Percentiles rank a stretch among this genome's conserved stretches.
These are phyloP conservation scores for Plotosus lineatus DNA, from an alignment of 2,113 vertebrate genomes.

Conservation along the genomic window DNA sequence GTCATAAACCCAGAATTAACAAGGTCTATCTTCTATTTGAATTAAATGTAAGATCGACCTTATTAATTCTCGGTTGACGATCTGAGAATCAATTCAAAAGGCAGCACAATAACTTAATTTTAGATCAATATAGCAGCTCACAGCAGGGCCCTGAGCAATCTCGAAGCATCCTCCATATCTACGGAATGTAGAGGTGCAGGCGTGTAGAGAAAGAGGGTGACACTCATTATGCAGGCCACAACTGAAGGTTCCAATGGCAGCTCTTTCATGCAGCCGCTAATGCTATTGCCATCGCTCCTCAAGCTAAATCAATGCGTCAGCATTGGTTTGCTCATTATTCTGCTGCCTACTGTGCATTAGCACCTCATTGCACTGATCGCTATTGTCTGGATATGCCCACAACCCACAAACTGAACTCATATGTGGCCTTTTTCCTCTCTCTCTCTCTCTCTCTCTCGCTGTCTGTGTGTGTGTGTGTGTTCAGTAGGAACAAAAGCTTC, in stretches of 20 bases:
- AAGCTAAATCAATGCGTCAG: constrained; percentile 38
- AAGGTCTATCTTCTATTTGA: too few relatives aligned
- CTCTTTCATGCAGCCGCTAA: constrained; percentile 42
- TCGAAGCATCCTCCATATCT: constrained; percentile 1
- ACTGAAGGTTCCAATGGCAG: constrained; percentile 37
- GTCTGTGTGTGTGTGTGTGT: constrained; percentile 31
- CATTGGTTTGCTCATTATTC: constrained; percentile 44
- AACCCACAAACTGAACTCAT: constrained; percentile 47
- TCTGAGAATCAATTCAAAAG: too few relatives aligned
- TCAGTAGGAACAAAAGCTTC: constrained; percentile 34
- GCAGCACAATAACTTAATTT: neutral
- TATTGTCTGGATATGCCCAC: constrained; percentile 39
- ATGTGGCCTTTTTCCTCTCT: constrained; percentile 2
- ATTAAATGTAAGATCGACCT: too few relatives aligned
- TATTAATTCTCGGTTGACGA: too few relatives aligned
- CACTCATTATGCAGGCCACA: constrained; percentile 40
- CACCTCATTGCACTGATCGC: constrained; percentile 40
- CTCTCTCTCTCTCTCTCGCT: constrained; percentile 16
- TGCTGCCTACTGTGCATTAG: constrained; percentile 46
- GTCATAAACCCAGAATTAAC: too few relatives aligned
- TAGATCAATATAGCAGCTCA: neutral
- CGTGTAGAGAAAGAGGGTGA: constrained; percentile 12
- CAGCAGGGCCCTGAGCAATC: neutral
- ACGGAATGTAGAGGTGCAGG: neutral
- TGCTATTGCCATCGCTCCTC: constrained; percentile 13